Evolutionary conservation across 2,113 vertebrate genomes (phyloP).

Genomic region (Ceratotherium simum): DNA sequence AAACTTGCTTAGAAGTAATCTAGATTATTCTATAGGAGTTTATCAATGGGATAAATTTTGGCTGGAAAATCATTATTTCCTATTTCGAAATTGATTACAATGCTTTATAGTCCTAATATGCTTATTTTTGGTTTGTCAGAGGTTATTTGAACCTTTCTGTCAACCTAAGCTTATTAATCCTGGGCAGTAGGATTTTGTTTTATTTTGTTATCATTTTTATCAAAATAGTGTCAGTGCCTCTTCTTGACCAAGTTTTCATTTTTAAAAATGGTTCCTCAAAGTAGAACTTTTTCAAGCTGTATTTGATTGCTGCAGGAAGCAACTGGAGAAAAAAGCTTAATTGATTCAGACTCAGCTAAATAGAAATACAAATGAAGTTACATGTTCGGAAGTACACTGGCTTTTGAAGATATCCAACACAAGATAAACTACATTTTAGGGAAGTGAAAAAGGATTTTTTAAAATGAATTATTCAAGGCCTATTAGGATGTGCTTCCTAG

Average conservation of each 20-base stretch:
- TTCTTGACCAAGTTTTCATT: neutral
- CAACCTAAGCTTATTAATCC: constrained; percentile 20
- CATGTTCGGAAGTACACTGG: neutral
- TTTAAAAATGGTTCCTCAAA: neutral
- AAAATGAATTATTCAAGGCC: neutral
- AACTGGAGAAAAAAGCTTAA: neutral
- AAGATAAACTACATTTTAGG: constrained; percentile 4
- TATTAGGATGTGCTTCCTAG: neutral
- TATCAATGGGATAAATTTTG: neutral
- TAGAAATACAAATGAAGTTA: constrained; percentile 31
- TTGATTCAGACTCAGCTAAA: neutral
- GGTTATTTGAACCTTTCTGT: neutral
- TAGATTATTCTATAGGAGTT: neutral
- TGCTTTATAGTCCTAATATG: neutral
- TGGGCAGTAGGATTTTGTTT: neutral
- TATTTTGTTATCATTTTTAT: neutral
- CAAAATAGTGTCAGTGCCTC: neutral
- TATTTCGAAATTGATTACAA: constrained; percentile 39
- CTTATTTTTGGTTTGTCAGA: neutral
- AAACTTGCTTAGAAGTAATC: neutral
- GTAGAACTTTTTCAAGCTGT: neutral
- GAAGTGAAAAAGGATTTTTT: neutral
- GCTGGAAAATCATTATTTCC: neutral
- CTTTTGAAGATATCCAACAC: constrained; percentile 20
- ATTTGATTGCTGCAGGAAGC: neutral